Evolutionary conservation across 2,113 vertebrate genomes (phyloP).

Genomic region (Oryzias javanicus): DNA sequence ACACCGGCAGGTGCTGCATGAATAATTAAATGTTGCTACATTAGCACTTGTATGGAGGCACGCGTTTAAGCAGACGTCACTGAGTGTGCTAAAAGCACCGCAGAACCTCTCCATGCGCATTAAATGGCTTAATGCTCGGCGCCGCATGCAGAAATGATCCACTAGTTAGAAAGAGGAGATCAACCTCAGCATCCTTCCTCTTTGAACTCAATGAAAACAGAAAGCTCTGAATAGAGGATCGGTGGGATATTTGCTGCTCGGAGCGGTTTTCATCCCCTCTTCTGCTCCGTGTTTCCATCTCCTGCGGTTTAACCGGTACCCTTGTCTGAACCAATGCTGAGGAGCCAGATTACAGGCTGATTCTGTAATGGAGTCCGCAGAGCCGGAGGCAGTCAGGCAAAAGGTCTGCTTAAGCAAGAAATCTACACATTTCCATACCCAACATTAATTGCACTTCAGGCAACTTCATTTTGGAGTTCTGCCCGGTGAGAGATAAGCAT

Average conservation of each 20-base stretch:
- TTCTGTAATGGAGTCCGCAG: constrained; percentile 45
- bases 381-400: constrained; percentile 50
- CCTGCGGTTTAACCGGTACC: constrained; percentile 37
- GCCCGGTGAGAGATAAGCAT: constrained; percentile 58
- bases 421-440: constrained; percentile 48
- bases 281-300: constrained; percentile 37
- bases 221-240: constrained; percentile 26
- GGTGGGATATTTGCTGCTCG: constrained; percentile 29
- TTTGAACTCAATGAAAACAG: constrained; percentile 33
- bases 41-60: constrained; percentile 67
- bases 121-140: constrained; percentile 52
- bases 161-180: constrained; percentile 37
- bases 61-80: constrained; percentile 52
- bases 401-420: constrained; percentile 49
- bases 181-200: not conserved
- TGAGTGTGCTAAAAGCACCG: constrained; percentile 57
- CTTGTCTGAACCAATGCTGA: constrained; percentile 45
- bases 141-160: constrained; percentile 34
- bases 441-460: constrained; percentile 74
- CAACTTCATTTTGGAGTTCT: constrained; percentile 67
- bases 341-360: constrained; percentile 33
- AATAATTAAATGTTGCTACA: constrained; percentile 80
- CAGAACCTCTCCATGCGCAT: constrained; percentile 50
- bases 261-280: constrained; percentile 47
- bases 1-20: constrained; percentile 78